Conservation (phyloP, 2,797 vertebrate genomes). For the Sebastes cheni region DNA sequence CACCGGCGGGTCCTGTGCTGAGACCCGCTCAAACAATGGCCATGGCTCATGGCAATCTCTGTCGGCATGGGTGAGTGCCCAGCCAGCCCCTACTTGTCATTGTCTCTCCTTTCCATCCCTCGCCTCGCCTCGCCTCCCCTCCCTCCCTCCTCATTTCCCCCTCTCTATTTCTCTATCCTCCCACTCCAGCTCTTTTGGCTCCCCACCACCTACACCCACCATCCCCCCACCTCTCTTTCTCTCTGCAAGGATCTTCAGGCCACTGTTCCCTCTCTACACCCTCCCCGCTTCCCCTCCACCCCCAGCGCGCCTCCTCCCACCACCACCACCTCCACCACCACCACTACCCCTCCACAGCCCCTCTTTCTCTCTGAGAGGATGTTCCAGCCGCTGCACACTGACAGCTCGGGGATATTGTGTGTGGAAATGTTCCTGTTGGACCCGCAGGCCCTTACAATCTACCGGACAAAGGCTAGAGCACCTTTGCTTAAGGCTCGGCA, state of each 20-base stretch:
- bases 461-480: conserved; percentile 83
- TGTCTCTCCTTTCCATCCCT: conserved; percentile 78
- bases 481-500: conserved; percentile 83
- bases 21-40: conserved; percentile 83
- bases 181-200: conserved; percentile 77
- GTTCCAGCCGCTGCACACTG: conserved; percentile 85
- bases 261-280: conserved; percentile 68
- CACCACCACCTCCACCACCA: conserved; percentile 48
- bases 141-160: conserved; percentile 64
- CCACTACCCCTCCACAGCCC: conserved; percentile 59
- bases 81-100: conserved; percentile 85
- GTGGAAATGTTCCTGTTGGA: conserved; percentile 86
- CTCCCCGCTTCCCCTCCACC: conserved; percentile 10
- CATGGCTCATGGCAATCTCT: conserved; percentile 85
- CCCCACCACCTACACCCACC: conserved; percentile 62
- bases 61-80: conserved; percentile 85
- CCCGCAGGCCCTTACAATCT: conserved; percentile 84
- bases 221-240: conserved; percentile 61
- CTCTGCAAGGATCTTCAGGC: conserved; percentile 78
- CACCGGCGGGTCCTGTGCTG: conserved; percentile 73
- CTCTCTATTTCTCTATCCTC: conserved; percentile 80
- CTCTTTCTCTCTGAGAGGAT: conserved; percentile 81
- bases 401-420: conserved; percentile 86
- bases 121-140: background rate
- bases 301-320: conserved; percentile 35